Conservation (phyloP, 2,113 vertebrate species). For the Protobothrops mucrosquamatus region DNA sequence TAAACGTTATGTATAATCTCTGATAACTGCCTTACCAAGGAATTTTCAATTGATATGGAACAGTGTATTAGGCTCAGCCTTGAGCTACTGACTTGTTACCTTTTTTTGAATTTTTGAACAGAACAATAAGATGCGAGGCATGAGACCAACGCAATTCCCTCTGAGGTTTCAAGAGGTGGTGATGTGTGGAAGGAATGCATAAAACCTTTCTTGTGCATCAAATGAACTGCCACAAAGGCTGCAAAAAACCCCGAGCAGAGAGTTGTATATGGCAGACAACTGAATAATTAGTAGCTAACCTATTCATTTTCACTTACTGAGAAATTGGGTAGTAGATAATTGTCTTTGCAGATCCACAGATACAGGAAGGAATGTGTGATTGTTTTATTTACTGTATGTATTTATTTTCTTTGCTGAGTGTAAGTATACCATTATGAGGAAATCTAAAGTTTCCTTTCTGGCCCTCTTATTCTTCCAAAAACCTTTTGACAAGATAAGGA, state of each 20-base stretch:
- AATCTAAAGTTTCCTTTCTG: background rate
- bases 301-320: background rate
- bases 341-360: background rate
- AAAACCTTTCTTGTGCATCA: conserved; percentile 19
- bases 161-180: background rate
- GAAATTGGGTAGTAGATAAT: background rate
- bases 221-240: conserved; percentile 33
- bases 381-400: background rate
- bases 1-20: no score
- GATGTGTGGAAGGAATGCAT: background rate
- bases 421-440: background rate
- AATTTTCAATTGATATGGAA: conserved; percentile 33
- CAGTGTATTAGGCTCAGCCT: background rate
- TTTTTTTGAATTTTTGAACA: conserved; percentile 25
- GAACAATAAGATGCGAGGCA: conserved; percentile 6
- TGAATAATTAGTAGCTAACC: conserved; percentile 8
- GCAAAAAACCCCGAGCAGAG: conserved; percentile 7
- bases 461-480: background rate
- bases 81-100: background rate
- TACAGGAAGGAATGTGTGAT: background rate
- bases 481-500: background rate
- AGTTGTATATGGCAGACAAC: conserved; percentile 3
- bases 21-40: background rate
- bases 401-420: background rate
- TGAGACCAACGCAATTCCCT: conserved; percentile 6